Conservation (phyloP, 2,888 invertebrate genomes). For the Nesidiocoris tenuis region DNA sequence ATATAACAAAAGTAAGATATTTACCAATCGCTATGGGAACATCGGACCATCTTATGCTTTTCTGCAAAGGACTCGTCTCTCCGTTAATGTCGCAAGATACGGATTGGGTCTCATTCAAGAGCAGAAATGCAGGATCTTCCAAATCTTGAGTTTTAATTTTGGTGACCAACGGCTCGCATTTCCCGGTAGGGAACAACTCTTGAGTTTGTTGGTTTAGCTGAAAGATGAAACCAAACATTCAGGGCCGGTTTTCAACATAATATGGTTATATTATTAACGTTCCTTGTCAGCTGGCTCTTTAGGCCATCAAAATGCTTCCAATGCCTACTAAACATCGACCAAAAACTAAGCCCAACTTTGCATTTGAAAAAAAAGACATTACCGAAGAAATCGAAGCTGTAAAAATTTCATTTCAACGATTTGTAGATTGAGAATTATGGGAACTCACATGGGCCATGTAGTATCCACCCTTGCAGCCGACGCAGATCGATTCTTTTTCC, state of each 20-base stretch:
- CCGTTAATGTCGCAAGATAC: constrained; percentile 82
- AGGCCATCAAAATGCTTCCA: no score
- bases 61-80: constrained; percentile 53
- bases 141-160: constrained; percentile 14
- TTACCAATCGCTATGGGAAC: constrained; percentile 68
- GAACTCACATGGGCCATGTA: constrained; percentile 45
- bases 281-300: no score
- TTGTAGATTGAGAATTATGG: no score
- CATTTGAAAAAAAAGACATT: no score
- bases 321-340: no score
- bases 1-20: no score
- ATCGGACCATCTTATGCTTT: constrained; percentile 75
- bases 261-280: no score
- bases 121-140: constrained; percentile 62
- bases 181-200: constrained; percentile 32
- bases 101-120: constrained; percentile 77
- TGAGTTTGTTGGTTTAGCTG: constrained; percentile 13
- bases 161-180: constrained; percentile 32
- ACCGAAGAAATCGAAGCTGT: no score
- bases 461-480: constrained; percentile 69
- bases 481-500: constrained; percentile 80
- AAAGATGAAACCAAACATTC: background rate
- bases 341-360: no score
- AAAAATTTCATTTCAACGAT: no score
- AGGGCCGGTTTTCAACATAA: background rate